These are phyloP conservation scores for Drosophila birchii DNA, from an alignment of 2,888 invertebrate genomes.

Conservation along the genomic window DNA sequence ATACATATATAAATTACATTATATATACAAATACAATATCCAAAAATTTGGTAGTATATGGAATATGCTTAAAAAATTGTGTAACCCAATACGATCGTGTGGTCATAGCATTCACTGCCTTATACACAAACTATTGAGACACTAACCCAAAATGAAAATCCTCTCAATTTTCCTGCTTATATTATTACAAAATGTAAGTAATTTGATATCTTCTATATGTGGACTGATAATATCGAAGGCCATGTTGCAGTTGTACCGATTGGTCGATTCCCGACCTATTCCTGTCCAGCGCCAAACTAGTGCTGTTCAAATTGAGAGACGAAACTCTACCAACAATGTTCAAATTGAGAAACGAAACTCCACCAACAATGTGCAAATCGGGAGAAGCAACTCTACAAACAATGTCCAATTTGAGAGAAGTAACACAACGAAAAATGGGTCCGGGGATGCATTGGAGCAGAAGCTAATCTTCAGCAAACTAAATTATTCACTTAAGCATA, in stretches of 20 bases:
- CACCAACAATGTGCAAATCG: neutral
- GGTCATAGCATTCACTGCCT: neutral
- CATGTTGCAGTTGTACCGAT: neutral
- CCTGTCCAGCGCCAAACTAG: neutral
- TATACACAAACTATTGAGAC: too few relatives aligned
- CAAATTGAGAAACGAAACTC: neutral
- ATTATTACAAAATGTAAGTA: conserved; percentile 5
- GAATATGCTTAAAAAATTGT: too few relatives aligned
- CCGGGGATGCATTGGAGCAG: neutral
- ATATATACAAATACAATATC: too few relatives aligned
- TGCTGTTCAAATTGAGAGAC: neutral
- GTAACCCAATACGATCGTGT: neutral
- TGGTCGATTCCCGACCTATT: neutral
- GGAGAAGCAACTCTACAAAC: neutral
- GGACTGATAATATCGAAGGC: neutral
- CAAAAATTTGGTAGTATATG: too few relatives aligned
- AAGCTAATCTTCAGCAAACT: neutral
- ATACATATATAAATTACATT: too few relatives aligned
- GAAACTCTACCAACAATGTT: neutral
- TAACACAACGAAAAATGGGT: neutral
- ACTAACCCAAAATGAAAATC: neutral
- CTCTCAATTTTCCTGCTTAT: neutral
- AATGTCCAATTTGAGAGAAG: neutral
- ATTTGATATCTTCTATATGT: neutral
- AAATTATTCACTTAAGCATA: neutral